Evolutionary conservation across 2,113 vertebrate species (phyloP).

Genomic region (Lagopus muta): DNA sequence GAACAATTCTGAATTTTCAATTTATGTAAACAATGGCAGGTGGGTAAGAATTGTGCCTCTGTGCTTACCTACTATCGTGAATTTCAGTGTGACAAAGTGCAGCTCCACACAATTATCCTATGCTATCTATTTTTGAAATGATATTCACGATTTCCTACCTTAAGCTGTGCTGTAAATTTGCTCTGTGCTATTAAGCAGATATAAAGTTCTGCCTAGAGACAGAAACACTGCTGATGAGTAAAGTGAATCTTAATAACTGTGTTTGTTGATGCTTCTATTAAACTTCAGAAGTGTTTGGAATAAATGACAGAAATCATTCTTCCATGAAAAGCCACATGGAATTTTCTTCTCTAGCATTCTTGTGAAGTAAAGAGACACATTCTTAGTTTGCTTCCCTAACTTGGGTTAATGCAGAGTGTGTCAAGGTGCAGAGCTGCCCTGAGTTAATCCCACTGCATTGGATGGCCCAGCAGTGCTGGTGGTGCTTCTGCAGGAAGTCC

Average conservation of each 20-base stretch:
- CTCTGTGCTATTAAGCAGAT: slow-evolving; percentile 39
- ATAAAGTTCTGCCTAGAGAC: neutral
- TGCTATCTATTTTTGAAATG: slow-evolving; percentile 13
- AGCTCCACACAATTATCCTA: neutral
- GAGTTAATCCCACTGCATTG: neutral
- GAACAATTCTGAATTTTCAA: neutral
- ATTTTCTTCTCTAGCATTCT: neutral
- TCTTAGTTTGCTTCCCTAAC: neutral
- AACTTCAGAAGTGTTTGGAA: slow-evolving; percentile 22
- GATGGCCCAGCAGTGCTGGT: neutral
- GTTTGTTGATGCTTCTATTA: slow-evolving; percentile 8
- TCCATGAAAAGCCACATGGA: neutral
- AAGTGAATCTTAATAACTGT: slow-evolving; percentile 3
- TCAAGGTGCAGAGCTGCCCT: neutral
- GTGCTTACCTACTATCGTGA: neutral
- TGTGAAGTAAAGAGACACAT: accelerated
- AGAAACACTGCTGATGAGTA: slow-evolving; percentile 12
- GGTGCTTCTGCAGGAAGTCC: neutral
- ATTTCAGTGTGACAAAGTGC: neutral
- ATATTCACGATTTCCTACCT: slow-evolving; percentile 48
- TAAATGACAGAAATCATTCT: neutral
- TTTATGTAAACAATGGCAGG: neutral
- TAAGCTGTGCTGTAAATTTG: slow-evolving; percentile 54
- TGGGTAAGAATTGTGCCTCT: neutral
- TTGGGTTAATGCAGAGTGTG: neutral